phyloP scores from a whole-genome alignment of 1,140 invertebrate species.

The Hylyphantes graminicola region DNA sequence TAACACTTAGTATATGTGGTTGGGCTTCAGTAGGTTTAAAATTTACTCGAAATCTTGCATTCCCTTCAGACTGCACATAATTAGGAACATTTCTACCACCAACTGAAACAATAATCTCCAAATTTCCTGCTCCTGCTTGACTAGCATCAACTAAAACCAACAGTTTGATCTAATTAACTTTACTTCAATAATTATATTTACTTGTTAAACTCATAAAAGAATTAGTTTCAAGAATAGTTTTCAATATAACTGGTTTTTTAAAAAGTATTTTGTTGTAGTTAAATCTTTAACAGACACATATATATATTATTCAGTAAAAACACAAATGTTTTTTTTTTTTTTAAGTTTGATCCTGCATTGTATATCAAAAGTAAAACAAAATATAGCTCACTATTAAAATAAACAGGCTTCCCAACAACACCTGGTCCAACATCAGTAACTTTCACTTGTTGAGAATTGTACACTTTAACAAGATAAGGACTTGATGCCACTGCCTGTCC shows the following conservation, averaged over 20 bases:
- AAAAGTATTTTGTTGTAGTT: not conserved
- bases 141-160: conserved; percentile 70
- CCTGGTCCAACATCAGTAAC: conserved; percentile 91
- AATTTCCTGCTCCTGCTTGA: conserved; percentile 86
- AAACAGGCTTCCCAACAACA: conserved; percentile 89
- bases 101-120: conserved; percentile 98
- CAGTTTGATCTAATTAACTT: not conserved
- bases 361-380: conserved; percentile 1
- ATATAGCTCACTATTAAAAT: conserved; percentile 85
- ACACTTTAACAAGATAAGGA: conserved; percentile 93
- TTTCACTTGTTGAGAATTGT: conserved; percentile 89
- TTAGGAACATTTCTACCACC: conserved; percentile 97
- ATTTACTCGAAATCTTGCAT: conserved; percentile 94
- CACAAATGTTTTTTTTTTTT: not conserved
- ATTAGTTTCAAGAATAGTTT: not conserved
- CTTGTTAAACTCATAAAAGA: not conserved
- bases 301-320: not conserved
- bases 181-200: not conserved
- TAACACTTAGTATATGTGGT: conserved; percentile 77
- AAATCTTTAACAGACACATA: not conserved
- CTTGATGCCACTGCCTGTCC: conserved; percentile 90
- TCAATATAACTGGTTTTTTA: not conserved
- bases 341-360: not conserved
- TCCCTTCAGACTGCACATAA: conserved; percentile 97
- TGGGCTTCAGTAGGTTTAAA: conserved; percentile 83